These are phyloP conservation scores for Agrochola lychnidis DNA, from an alignment of 2,888 invertebrate species.

Conservation along the genomic window DNA sequence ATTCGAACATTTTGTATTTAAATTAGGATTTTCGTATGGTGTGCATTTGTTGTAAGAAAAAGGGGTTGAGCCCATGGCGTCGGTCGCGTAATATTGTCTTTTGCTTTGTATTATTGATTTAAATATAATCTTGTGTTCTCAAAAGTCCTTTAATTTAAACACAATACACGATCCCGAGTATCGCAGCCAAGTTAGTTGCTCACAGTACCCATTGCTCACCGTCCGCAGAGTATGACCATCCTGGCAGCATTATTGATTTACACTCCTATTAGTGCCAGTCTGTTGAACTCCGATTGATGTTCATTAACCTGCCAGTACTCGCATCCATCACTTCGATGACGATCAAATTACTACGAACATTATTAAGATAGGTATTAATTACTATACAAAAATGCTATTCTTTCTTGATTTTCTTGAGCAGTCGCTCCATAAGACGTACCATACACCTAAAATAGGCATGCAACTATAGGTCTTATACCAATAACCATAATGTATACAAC, in stretches of 20 bases:
- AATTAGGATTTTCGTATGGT: too few relatives aligned
- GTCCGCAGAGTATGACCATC: neutral
- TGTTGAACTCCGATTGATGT: slow-evolving; percentile 35
- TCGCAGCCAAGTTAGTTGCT: too few relatives aligned
- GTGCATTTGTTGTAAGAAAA: too few relatives aligned
- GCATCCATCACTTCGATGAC: slow-evolving; percentile 18
- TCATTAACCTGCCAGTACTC: slow-evolving; percentile 21
- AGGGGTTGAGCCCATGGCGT: too few relatives aligned
- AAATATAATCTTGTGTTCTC: too few relatives aligned
- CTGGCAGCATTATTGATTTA: slow-evolving; percentile 11
- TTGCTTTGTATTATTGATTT: too few relatives aligned
- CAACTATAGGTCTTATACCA: slow-evolving; percentile 42
- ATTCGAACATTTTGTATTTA: too few relatives aligned
- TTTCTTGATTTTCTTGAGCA: slow-evolving; percentile 47
- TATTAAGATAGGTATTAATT: slow-evolving; percentile 44
- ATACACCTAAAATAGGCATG: slow-evolving; percentile 13
- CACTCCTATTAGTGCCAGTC: slow-evolving; percentile 11
- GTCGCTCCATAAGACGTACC: slow-evolving; percentile 17
- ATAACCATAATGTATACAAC: slow-evolving; percentile 49
- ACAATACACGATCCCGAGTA: too few relatives aligned
- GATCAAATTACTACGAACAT: slow-evolving; percentile 55
- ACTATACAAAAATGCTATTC: slow-evolving; percentile 32
- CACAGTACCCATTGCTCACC: too few relatives aligned
- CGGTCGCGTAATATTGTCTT: too few relatives aligned
- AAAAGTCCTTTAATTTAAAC: too few relatives aligned